Percentiles rank a stretch among this genome's conserved stretches.
These are phyloP conservation scores for Gadus macrocephalus DNA, from an alignment of 2,113 vertebrate genomes.

Conservation along the genomic window DNA sequence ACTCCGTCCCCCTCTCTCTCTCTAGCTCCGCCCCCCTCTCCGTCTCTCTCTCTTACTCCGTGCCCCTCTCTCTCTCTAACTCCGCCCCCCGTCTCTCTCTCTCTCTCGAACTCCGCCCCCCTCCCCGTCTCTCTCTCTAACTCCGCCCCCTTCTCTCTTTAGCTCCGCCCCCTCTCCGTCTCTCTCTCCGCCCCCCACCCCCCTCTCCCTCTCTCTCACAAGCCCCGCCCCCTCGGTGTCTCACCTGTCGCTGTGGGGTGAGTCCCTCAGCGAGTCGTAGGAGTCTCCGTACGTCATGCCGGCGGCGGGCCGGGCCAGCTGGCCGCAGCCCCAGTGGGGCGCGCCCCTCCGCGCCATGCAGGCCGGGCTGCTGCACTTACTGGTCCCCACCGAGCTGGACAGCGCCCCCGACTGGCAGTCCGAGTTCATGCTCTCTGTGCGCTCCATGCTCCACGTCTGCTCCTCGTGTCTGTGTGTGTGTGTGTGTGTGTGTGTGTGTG, in stretches of 20 bases:
- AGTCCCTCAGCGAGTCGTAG: slow-evolving; percentile 91
- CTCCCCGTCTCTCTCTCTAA: too few relatives aligned
- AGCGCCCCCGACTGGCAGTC: slow-evolving; percentile 93
- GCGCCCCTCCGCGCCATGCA: slow-evolving; percentile 84
- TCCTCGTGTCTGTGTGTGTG: slow-evolving; percentile 83
- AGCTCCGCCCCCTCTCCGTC: not conserved
- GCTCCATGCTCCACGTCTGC: slow-evolving; percentile 95
- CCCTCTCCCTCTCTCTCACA: too few relatives aligned
- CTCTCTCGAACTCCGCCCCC: too few relatives aligned
- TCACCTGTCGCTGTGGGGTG: slow-evolving; percentile 96
- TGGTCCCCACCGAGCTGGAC: slow-evolving; percentile 94
- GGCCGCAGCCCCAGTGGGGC: slow-evolving; percentile 80
- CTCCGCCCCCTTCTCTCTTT: too few relatives aligned
- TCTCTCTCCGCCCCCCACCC: too few relatives aligned
- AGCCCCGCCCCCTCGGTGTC: not conserved
- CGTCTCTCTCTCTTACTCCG: too few relatives aligned
- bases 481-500: not conserved
- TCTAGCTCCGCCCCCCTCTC: too few relatives aligned
- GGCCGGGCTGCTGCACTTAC: slow-evolving; percentile 96
- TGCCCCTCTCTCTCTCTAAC: too few relatives aligned
- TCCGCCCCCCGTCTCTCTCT: too few relatives aligned
- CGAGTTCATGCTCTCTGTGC: slow-evolving; percentile 90
- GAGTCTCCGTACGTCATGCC: slow-evolving; percentile 86
- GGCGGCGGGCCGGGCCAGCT: slow-evolving; percentile 61
- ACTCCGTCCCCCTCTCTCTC: too few relatives aligned